Evolutionary conservation across 2,888 invertebrate genomes (phyloP).

Genomic region (Portevinia maculata): DNA sequence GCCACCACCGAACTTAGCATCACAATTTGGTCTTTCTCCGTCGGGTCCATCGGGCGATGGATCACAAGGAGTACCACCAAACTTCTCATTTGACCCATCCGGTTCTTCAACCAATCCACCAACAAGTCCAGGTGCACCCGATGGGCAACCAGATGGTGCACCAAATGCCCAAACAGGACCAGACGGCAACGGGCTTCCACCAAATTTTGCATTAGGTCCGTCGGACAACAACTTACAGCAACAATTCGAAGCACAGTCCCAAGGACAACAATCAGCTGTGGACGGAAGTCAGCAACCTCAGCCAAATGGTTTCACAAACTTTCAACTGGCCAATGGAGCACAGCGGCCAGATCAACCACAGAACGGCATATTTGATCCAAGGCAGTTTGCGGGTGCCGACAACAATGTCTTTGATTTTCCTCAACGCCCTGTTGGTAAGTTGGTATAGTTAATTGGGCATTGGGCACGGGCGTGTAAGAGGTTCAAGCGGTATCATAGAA

Average conservation of each 20-base stretch:
- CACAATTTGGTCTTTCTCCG: slow-evolving; percentile 6
- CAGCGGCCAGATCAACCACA: slow-evolving; percentile 26
- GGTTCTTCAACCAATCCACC: not conserved
- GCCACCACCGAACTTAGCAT: not conserved
- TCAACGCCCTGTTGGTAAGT: slow-evolving; percentile 38
- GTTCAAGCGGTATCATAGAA: not conserved
- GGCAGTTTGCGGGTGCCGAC: slow-evolving; percentile 54
- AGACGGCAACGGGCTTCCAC: slow-evolving; percentile 1
- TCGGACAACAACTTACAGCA: slow-evolving; percentile 55
- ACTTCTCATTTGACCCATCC: slow-evolving; percentile 32
- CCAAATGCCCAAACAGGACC: not conserved
- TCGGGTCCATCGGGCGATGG: slow-evolving; percentile 6
- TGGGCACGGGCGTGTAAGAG: no score
- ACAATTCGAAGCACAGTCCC: slow-evolving; percentile 33
- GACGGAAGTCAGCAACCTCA: slow-evolving; percentile 34
- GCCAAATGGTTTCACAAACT: slow-evolving; percentile 39
- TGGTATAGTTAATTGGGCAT: not conserved
- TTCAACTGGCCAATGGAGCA: no score
- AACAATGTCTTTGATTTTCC: slow-evolving; percentile 63
- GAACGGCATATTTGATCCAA: slow-evolving; percentile 49
- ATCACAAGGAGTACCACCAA: slow-evolving; percentile 20
- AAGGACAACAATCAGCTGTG: slow-evolving; percentile 22
- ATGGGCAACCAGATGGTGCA: not conserved
- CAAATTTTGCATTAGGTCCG: slow-evolving; percentile 14
- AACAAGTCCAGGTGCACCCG: not conserved